Base-by-base conservation (phyloP, 2,888 invertebrate genomes). In the Volucella inflata region DNA sequence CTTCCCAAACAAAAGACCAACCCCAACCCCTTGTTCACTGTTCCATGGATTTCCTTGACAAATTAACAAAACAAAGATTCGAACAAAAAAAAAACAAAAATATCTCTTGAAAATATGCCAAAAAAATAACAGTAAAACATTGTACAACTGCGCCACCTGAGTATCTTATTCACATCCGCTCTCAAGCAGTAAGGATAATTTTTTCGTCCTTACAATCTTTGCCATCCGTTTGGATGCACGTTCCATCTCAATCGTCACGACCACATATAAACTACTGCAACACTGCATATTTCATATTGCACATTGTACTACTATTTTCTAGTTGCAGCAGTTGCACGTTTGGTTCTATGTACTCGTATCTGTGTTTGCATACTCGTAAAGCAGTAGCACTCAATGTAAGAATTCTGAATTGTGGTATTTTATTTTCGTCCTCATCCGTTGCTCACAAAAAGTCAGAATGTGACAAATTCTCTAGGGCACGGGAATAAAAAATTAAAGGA, bases 91-190 rank as follows among this genome's bases (percentile, higher is more conserved):
- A 30, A 59, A 42, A 57, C 64, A 21, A 17, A 14, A 64, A 44
- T 16, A 59, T 30, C 50, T 71, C 30, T 72, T 72, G 78, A 78
- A 64, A 71, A 44, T 40, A 55, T 78, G 78, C 78, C 71, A 71
- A 68, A 42, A 40, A 16, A 53, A 46, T n/a, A 60, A 59, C 38
- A 16, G 48, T 12, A 53, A 67, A 60, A 53, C 21, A 80, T 65
- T 40, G 16, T 9, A 17, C 50, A 38, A 59, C 59, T 74, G 68
- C 72, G 53, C 40, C 44, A 79, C 60, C 53, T 60, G 55, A 78
- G 44, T 68, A 50, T 68, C 40, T 60, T 30, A 36, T 16, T 59
- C 17, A 65, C 40, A 50, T 71, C 36, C 42, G 40, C 8, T 59
- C 51, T 80, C 62, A 42, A 44, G 62, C 74, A 68, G 75, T 68